These are phyloP conservation scores for Hemistola chrysoprasaria DNA, from an alignment of 2,888 invertebrate species.

Conservation along the genomic window DNA sequence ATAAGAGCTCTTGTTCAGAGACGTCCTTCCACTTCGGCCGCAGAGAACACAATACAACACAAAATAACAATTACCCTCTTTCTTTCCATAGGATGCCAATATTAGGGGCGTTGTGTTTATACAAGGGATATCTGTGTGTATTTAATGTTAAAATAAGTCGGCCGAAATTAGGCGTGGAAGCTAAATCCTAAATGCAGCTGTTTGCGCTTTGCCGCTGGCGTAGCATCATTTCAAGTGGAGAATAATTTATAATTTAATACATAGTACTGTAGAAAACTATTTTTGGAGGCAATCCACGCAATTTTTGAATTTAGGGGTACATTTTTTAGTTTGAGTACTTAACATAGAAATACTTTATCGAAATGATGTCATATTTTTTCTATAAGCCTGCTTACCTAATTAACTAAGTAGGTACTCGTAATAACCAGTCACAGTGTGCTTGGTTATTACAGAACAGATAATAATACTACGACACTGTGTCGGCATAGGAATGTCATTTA, in stretches of 20 bases:
- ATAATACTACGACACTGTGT: too few relatives aligned
- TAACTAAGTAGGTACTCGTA: too few relatives aligned
- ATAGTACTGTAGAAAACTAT: constrained; percentile 11
- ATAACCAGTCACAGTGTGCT: too few relatives aligned
- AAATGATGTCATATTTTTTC: too few relatives aligned
- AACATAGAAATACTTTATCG: too few relatives aligned
- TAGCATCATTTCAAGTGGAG: constrained; percentile 19
- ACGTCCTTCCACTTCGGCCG: constrained; percentile 4
- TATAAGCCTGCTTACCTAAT: too few relatives aligned
- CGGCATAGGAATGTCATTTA: too few relatives aligned
- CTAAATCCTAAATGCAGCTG: constrained; percentile 78
- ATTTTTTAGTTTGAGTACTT: too few relatives aligned
- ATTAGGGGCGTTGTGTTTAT: constrained; percentile 77
- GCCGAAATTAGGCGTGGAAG: constrained; percentile 78
- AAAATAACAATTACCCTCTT: constrained; percentile 45
- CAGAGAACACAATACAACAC: constrained; percentile 17
- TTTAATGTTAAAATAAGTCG: constrained; percentile 80
- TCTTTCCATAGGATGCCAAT: constrained; percentile 50
- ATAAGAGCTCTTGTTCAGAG: constrained; percentile 46
- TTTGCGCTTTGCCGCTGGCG: constrained; percentile 43
- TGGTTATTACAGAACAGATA: too few relatives aligned
- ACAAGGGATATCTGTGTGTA: constrained; percentile 77
- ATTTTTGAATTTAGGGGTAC: too few relatives aligned
- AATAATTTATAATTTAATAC: constrained; percentile 21
- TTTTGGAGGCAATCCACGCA: too few relatives aligned